phyloP scores from a whole-genome alignment of 2,113 vertebrate genomes.

The Nicator chloris region DNA sequence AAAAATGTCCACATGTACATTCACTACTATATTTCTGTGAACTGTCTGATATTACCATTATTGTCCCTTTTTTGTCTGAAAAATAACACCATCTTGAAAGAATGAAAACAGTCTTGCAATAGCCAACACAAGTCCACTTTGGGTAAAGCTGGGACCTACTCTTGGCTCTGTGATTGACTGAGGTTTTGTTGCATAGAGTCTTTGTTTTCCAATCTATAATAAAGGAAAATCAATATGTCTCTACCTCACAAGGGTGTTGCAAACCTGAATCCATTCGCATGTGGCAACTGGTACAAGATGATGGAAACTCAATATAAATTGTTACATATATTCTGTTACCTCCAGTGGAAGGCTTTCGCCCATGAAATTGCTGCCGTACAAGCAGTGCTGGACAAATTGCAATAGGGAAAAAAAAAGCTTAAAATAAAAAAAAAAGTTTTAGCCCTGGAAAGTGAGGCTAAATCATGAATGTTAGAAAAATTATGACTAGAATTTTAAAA shows the following conservation, averaged over 20 bases:
- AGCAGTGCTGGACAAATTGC: neutral
- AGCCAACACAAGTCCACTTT: neutral
- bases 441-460: neutral
- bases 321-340: constrained; percentile 42
- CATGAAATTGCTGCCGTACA: constrained; percentile 36
- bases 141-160: neutral
- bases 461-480: neutral
- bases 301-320: constrained; percentile 53
- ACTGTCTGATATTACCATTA: neutral
- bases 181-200: constrained; percentile 8
- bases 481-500: neutral
- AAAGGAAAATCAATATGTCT: constrained; percentile 41
- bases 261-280: constrained; percentile 18
- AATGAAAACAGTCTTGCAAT: neutral
- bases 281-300: constrained; percentile 8
- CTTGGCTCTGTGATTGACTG: neutral
- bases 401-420: neutral
- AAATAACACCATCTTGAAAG: neutral
- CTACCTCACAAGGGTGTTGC: neutral
- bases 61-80: neutral
- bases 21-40: neutral
- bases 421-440: neutral
- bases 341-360: constrained; percentile 31
- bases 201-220: constrained; percentile 32
- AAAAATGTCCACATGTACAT: neutral